Evolutionary conservation across 2,888 invertebrate species (phyloP), one percentile per base, ranked within the genome.

Genomic region (Junonia oenone): DNA sequence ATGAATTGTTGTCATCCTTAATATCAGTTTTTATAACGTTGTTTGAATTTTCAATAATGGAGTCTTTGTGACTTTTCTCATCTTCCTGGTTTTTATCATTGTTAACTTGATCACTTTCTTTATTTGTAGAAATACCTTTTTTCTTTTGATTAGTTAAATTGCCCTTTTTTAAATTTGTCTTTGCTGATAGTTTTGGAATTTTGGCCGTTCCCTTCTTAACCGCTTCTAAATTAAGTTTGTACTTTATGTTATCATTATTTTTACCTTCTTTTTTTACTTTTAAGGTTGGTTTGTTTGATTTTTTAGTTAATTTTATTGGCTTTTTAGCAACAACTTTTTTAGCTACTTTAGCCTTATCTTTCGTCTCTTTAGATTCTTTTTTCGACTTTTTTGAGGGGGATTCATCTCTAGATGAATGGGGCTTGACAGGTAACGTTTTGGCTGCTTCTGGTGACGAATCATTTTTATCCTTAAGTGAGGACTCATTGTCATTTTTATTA

Each of bases 161-260:
- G 13, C 69, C 67, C 67, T 80, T 86, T 65, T 83, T 87, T 13
- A 74, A 55, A 38, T 50, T 78, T 51, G 26, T 69, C 73, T 73
- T 84, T 78, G 31, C 2, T 3, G 47, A 15, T 15, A 54, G 70
- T 75, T 72, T 88, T 43, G 75, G 67, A 63, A 71, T 71, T 72
- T 79, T 84, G 2, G 71, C 43, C 37, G 69, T 48, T 51, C 64
- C 56, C 60, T 81, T 86, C 68, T 83, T 83, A 55, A 68, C 66
- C 52, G 73, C 67, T 62, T 78, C 82, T 69, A 79, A 72, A 75
- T 83, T 85, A 61, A 81, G 74, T 85, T 87, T 89, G 83, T 82
- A 83, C 77, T 86, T 88, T 62, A 75, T 56, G 69, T 84, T 76
- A 68, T 78, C 69, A 58, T 55, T 71, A 65, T 76, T 74, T 55